Conservation (phyloP, 2,113 vertebrate genomes). For the Paracyprichromis sp. region DNA sequence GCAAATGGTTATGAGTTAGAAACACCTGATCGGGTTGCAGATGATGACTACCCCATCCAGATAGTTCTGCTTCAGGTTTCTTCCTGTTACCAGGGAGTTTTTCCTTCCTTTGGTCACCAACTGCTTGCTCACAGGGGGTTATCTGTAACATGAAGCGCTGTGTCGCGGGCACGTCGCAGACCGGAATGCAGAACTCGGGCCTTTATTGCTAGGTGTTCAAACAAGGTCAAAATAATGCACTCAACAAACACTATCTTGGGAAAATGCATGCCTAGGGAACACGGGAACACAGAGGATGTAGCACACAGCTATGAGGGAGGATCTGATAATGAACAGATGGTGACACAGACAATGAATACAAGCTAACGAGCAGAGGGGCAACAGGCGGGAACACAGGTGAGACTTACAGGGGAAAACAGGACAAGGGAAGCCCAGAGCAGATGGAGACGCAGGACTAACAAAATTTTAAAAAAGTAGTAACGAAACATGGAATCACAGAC, state of each 20-base stretch:
- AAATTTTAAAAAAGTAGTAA: background rate
- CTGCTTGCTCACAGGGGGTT: background rate
- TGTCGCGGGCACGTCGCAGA: background rate
- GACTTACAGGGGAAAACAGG: background rate
- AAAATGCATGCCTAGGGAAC: background rate
- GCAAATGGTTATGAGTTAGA: background rate
- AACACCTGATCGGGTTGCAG: background rate
- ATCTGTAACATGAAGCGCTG: background rate
- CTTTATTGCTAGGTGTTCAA: background rate
- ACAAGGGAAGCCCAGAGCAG: background rate
- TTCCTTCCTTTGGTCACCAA: background rate
- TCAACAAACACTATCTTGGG: background rate
- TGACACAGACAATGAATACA: background rate
- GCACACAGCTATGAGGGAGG: background rate
- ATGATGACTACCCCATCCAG: background rate
- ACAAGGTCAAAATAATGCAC: background rate
- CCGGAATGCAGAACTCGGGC: fast-evolving
- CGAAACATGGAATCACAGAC: background rate
- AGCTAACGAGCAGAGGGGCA: background rate
- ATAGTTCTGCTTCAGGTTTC: background rate
- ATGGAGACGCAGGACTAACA: background rate
- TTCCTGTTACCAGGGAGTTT: background rate
- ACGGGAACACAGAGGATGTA: background rate
- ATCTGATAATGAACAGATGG: background rate
- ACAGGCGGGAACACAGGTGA: background rate